Evolutionary conservation across 2,113 vertebrate genomes (phyloP).

Genomic region (Alexandromys fortis): DNA sequence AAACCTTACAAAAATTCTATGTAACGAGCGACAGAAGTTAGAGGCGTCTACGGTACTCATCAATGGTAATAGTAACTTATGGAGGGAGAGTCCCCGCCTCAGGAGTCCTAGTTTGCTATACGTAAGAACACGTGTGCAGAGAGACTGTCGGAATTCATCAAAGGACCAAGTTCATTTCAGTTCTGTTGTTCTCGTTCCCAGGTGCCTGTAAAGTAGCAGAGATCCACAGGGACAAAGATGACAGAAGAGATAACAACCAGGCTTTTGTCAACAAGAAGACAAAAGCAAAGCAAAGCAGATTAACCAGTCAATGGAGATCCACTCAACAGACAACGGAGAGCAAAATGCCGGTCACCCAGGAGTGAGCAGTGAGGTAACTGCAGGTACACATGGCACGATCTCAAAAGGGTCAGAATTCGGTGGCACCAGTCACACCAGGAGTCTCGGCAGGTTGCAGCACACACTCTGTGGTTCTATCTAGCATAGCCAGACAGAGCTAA

Average conservation of each 20-base stretch:
- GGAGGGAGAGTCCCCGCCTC: background rate
- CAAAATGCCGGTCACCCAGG: background rate
- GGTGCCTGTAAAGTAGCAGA: constrained; percentile 31
- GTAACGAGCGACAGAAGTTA: background rate
- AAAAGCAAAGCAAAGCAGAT: background rate
- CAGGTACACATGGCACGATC: background rate
- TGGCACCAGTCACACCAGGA: background rate
- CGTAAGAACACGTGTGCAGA: background rate
- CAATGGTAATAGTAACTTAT: background rate
- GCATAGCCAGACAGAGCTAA: background rate
- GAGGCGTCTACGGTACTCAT: background rate
- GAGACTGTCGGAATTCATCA: constrained; percentile 14
- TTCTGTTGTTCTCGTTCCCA: background rate
- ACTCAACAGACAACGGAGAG: background rate
- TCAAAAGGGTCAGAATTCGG: background rate
- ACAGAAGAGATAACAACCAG: background rate
- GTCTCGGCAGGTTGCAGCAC: background rate
- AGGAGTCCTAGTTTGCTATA: background rate
- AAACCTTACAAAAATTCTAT: background rate
- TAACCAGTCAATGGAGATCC: background rate
- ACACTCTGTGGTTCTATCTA: background rate
- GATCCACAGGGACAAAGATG: background rate
- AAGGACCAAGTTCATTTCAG: constrained; percentile 43
- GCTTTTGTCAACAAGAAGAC: background rate
- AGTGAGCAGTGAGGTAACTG: background rate